These are phyloP conservation scores for Rhinolophus ferrumequinum DNA, from an alignment of 2,113 vertebrate species.

Conservation along the genomic window DNA sequence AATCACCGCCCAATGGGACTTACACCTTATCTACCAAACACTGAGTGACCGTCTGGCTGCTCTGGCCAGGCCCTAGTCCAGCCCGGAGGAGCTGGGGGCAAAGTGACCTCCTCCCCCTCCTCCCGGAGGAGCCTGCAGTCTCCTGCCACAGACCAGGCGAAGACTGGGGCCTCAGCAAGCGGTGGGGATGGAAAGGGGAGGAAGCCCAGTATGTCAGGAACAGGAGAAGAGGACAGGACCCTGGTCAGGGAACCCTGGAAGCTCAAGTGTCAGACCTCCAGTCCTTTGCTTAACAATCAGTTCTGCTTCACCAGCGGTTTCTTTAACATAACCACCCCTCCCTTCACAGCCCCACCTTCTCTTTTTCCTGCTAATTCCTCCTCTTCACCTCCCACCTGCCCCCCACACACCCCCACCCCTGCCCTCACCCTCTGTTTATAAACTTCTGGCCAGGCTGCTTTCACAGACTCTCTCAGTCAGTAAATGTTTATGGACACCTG, in stretches of 20 bases:
- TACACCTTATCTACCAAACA: neutral
- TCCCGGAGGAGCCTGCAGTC: neutral
- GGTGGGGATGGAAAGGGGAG: fast-evolving
- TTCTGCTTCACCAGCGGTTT: neutral
- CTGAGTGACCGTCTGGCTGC: neutral
- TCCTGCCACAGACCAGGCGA: neutral
- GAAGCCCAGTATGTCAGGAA: neutral
- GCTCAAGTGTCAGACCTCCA: fast-evolving
- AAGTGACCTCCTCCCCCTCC: neutral
- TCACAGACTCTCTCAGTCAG: neutral
- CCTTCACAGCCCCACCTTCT: fast-evolving
- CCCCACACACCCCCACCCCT: too few relatives aligned
- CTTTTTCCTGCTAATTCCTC: neutral
- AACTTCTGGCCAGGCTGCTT: neutral
- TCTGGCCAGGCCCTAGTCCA: neutral
- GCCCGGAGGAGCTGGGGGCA: neutral
- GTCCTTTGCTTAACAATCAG: neutral
- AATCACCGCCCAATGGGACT: neutral
- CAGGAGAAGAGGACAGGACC: too few relatives aligned
- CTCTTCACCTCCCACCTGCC: neutral
- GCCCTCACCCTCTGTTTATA: too few relatives aligned
- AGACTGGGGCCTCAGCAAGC: neutral
- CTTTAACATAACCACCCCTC: neutral
- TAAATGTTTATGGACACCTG: neutral
- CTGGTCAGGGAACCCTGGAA: neutral